Percentiles rank a stretch among this genome's conserved stretches.
Evolutionary conservation across 2,797 vertebrate genomes (phyloP).

Genomic region (Darevskia nairensis): DNA sequence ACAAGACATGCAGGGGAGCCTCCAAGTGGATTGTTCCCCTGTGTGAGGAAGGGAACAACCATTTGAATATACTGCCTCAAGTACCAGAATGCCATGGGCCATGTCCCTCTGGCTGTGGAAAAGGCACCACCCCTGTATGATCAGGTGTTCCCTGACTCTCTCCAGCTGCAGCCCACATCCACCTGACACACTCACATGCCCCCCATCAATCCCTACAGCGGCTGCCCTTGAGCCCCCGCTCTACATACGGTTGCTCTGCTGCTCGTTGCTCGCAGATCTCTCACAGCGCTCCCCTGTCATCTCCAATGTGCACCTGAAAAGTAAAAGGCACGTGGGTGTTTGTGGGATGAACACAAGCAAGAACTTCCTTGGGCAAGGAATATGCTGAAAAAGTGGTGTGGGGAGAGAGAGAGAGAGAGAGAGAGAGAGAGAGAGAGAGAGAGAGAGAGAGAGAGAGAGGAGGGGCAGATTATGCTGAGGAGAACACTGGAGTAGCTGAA

Average conservation of each 20-base stretch:
- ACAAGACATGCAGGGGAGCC: neutral
- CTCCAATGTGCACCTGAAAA: conserved; percentile 84
- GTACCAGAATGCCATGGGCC: neutral
- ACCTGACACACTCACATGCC: neutral
- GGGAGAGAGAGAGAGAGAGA: neutral
- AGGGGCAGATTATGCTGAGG: neutral
- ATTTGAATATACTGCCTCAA: neutral
- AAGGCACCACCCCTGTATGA: no score
- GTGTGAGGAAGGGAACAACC: neutral
- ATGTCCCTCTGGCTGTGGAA: neutral
- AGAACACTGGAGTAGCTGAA: accelerated
- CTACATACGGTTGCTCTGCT: conserved; percentile 84
- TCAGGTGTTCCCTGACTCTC: neutral
- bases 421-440: neutral
- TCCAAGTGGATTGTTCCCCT: neutral
- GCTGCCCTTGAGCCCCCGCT: neutral
- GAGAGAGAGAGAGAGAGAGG: neutral
- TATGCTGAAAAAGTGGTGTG: neutral
- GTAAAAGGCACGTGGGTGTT: neutral
- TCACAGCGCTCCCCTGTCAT: conserved; percentile 87
- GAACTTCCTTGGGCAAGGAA: neutral
- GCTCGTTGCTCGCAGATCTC: conserved; percentile 65
- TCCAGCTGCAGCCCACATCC: neutral
- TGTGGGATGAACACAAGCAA: neutral
- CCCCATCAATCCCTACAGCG: neutral